Percentiles rank a stretch among this genome's conserved stretches.
These are phyloP conservation scores for Phrynosoma platyrhinos DNA, from an alignment of 2,113 vertebrate species.

Conservation along the genomic window DNA sequence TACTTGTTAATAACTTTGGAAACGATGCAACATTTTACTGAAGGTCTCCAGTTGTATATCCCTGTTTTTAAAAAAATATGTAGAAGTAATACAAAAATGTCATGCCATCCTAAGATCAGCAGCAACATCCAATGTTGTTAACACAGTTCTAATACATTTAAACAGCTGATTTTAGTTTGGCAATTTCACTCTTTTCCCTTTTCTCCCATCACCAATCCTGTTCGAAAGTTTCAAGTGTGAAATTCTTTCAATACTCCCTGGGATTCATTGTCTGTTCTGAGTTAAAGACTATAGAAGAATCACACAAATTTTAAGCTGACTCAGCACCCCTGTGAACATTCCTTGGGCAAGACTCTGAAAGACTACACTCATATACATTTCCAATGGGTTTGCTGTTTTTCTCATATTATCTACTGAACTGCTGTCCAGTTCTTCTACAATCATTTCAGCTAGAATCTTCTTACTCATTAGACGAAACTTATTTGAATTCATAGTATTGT, in stretches of 20 bases:
- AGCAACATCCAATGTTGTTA: not conserved
- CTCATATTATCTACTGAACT: conserved; percentile 14
- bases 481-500: not conserved
- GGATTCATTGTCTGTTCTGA: not conserved
- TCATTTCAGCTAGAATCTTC: conserved; percentile 37
- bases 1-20: not conserved
- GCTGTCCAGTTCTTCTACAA: not conserved
- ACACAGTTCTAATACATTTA: not conserved
- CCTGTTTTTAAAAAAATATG: not conserved
- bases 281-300: not conserved
- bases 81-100: not conserved
- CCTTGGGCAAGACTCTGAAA: not conserved
- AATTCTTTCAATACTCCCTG: not conserved
- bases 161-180: conserved; percentile 6
- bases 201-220: not conserved
- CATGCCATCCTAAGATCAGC: not conserved
- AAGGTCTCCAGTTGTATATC: too few relatives aligned
- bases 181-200: fast-evolving
- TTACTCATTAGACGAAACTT: conserved; percentile 27
- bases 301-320: not conserved
- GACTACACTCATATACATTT: conserved; percentile 21
- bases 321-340: not conserved
- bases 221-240: fast-evolving
- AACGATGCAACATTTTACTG: not conserved
- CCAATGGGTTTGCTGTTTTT: conserved; percentile 19